These are phyloP conservation scores for Drosophila azteca DNA, from an alignment of 1,140 invertebrate species.

Conservation along the genomic window DNA sequence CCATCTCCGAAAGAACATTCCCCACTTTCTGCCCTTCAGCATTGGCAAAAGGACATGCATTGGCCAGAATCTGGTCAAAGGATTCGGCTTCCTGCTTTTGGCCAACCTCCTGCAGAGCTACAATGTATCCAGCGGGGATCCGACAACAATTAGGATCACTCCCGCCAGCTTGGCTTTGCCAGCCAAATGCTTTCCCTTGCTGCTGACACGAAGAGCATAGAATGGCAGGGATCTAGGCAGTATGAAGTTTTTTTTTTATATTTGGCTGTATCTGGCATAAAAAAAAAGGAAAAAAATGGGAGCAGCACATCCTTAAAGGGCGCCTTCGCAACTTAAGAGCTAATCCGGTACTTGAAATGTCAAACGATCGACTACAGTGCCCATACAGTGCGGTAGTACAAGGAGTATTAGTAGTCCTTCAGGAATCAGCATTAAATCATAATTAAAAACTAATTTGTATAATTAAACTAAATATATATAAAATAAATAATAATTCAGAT, in stretches of 20 bases:
- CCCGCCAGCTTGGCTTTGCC: conserved; percentile 89
- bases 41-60: conserved; percentile 95
- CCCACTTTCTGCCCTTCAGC: conserved; percentile 94
- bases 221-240: too few relatives aligned
- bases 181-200: conserved; percentile 86
- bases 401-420: too few relatives aligned
- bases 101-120: conserved; percentile 90
- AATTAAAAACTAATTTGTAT: too few relatives aligned
- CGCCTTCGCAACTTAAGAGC: too few relatives aligned
- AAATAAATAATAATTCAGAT: too few relatives aligned
- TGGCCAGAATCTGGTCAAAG: conserved; percentile 93
- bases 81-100: conserved; percentile 89
- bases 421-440: too few relatives aligned
- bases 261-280: neutral
- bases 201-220: conserved; percentile 44
- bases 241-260: neutral
- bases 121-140: conserved; percentile 86
- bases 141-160: conserved; percentile 85
- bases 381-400: too few relatives aligned
- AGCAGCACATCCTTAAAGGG: too few relatives aligned
- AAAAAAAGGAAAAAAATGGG: too few relatives aligned
- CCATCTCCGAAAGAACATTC: conserved; percentile 84
- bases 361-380: too few relatives aligned
- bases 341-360: too few relatives aligned
- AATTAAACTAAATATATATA: neutral